Base-by-base conservation (phyloP, 2,113 vertebrate species). In the Alligator sinensis region DNA sequence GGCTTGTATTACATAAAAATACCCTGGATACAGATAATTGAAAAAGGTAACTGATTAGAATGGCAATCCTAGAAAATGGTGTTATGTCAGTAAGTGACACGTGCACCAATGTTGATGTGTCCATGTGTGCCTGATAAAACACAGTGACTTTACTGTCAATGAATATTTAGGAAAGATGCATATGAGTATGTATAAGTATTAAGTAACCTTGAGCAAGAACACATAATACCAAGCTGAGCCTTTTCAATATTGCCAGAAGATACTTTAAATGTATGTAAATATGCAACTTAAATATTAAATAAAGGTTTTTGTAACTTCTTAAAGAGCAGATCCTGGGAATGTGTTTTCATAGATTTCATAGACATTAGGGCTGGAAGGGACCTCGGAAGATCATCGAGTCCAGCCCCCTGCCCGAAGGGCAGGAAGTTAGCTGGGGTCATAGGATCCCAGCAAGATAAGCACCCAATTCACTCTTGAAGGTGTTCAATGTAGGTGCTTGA, bases 1-100 rank as follows among this genome's bases (percentile, higher is more conserved):
- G 22, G 21, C 57, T 83, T 66, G 2, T 38, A 9, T 84, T 66
- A 18, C 15, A 1, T 8, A 61, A 14, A 7, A 47, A 12, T 38
- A 7, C 28, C 30, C 38, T 1, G 0, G n/a, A 47, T 58, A 58
- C 2, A 77, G 60, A 5, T n/a, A 16, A 57, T 21, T 61, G 5
- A 3, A 86, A 70, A 27, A 17, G 5, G 24, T 63, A 11, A 54
- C 86, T 91, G 2, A 17, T 68, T 76, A 4, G 34, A 74, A 34
- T 0, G 28, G 76, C 83, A 28, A 68, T 68, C 64, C 28, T n/a
- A 68, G 18, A 68, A n/a, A 68, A 68, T 68, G 70, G 15, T 75
- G 77, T 76, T 62, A 38, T 75, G 27, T 13, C 3, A 58, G 38
- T 76, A 54, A 55, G 38, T 76, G 22, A 30, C 84, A 30, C 17